phyloP scores from a whole-genome alignment of 2,113 vertebrate genomes.

The Cnemophilus loriae region DNA sequence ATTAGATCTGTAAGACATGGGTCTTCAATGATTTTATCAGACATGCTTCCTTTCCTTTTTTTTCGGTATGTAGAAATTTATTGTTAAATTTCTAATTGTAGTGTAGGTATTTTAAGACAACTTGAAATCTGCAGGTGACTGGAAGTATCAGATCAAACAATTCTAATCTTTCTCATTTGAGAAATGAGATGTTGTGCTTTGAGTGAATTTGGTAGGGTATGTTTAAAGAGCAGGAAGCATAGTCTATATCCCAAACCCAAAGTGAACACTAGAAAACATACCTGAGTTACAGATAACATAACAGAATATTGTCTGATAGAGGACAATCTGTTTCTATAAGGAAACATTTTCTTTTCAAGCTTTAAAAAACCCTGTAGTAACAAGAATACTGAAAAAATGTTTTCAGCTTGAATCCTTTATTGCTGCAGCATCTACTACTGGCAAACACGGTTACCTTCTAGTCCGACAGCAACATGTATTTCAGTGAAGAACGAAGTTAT shows the following conservation, averaged over 20 bases:
- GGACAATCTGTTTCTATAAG: background rate
- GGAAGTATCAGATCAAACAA: background rate
- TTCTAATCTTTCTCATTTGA: background rate
- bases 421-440: accelerated
- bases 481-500: background rate
- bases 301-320: background rate
- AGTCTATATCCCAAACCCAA: background rate
- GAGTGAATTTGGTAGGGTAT: background rate
- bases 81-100: background rate
- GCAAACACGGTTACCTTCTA: background rate
- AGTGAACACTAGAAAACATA: background rate
- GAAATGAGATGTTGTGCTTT: background rate
- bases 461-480: background rate
- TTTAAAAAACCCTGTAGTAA: background rate
- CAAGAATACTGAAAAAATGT: background rate
- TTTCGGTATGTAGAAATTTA: background rate
- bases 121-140: background rate
- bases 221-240: background rate
- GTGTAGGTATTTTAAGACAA: background rate
- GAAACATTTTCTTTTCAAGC: background rate
- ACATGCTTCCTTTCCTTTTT: background rate
- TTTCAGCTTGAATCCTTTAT: background rate
- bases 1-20: background rate
- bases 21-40: background rate
- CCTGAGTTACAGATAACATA: background rate